Conservation (phyloP, 2,113 vertebrate genomes). For the Damaliscus lunatus region DNA sequence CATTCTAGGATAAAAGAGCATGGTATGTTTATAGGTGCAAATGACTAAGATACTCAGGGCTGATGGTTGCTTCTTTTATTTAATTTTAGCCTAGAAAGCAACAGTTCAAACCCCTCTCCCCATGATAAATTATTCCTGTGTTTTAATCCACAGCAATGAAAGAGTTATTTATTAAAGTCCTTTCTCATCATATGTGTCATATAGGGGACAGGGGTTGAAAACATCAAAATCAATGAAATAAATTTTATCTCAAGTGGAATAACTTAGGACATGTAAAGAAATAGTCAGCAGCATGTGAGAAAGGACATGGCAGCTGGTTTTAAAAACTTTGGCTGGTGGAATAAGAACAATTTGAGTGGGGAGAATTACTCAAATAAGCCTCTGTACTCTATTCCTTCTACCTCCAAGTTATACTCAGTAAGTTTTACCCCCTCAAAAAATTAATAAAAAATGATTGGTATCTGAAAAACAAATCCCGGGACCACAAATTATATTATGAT, state of each 20-base stretch:
- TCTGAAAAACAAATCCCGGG: background rate
- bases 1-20: background rate
- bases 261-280: background rate
- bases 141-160: background rate
- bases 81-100: background rate
- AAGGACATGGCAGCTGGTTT: background rate
- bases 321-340: background rate
- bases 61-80: background rate
- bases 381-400: background rate
- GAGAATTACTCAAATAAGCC: background rate
- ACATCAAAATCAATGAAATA: background rate
- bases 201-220: background rate
- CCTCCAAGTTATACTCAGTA: background rate
- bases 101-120: background rate
- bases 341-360: background rate
- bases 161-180: background rate
- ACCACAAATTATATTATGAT: background rate
- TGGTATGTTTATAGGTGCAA: background rate
- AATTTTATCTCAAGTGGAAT: background rate
- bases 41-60: background rate
- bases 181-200: background rate
- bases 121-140: background rate
- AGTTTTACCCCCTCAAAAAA: background rate
- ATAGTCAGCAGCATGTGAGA: background rate
- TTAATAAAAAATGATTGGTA: background rate